phyloP scores from a whole-genome alignment of 2,113 vertebrate genomes.

The Chamaea fasciata region DNA sequence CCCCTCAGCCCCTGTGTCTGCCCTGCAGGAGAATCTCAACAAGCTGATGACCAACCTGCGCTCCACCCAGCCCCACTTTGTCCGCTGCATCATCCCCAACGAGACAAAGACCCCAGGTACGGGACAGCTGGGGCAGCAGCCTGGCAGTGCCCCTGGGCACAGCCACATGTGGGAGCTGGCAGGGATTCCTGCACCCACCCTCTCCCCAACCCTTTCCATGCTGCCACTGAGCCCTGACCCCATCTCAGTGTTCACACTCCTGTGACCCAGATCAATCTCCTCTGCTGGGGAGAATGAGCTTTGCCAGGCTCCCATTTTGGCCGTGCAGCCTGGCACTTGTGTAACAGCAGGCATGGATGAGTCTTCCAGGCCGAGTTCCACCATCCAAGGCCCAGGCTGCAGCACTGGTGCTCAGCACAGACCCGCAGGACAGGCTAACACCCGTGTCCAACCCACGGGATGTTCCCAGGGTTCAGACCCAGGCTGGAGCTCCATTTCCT shows the following conservation, averaged over 20 bases:
- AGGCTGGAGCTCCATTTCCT: background rate
- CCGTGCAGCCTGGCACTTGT: background rate
- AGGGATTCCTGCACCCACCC: background rate
- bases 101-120: conserved; percentile 93
- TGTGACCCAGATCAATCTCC: background rate
- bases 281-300: background rate
- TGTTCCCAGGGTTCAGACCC: background rate
- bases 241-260: background rate
- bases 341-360: background rate
- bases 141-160: background rate
- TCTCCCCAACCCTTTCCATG: background rate
- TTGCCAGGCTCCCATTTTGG: background rate
- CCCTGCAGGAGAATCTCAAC: conserved; percentile 89
- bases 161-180: background rate
- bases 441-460: rapidly evolving
- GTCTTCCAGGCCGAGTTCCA: background rate
- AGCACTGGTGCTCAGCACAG: background rate
- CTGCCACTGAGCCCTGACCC: background rate
- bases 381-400: background rate
- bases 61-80: conserved; percentile 92
- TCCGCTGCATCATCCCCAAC: conserved; percentile 93
- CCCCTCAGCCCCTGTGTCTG: background rate
- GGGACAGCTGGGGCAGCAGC: background rate
- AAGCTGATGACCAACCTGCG: conserved; percentile 95
- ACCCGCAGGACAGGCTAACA: background rate